Evolutionary conservation across 2,888 invertebrate species (phyloP), one percentile per base, ranked within the genome.

Genomic region (Elegia similella): DNA sequence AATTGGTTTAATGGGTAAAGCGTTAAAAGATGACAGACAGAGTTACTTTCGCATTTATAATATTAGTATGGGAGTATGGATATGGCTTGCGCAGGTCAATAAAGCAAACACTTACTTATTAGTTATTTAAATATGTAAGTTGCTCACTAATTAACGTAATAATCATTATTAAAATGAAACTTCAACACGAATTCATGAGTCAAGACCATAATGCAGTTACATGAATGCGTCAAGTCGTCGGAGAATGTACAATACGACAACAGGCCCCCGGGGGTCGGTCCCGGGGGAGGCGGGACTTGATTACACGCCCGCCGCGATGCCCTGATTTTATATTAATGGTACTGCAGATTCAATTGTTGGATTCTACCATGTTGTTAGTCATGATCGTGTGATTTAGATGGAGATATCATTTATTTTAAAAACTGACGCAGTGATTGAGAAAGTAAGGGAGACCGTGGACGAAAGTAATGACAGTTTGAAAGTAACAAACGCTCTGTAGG

Each of bases 261-360:
- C 32, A 30, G 32, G 50, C 38, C 32, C 59, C 15, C 47, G 30
- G 55, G 52, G 42, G 17, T 15, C 7, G 44, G 50, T 43, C 56
- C 47, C 48, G 13, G 38, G 38, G 52, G 52, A 42, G 54, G 57
- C 52, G 58, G 62, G 32, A 48, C 48, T 65, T 65, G 63, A 63
- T 65, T 63, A 63, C 59, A 63, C 61, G 63, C 57, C 42, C 44
- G 47, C 17, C 7, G 32, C 8, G 32, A 32, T 46, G 46, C 17
- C 30, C 15, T 48, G 48, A 48, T 48, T 48, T 48, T 32, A 48
- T 48, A 48, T 48, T 48, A 32, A 48, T 48, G 48, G 15, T 48
- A 48, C 23, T 48, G 32, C 48, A 32, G 15, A 32, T 15, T 32
- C 32, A 10, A 48, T 48, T 47, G n/a, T 38, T 38, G 10, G 34